Evolutionary conservation across 1,140 invertebrate genomes (phyloP).

Genomic region (Rhizoglyphus robini): DNA sequence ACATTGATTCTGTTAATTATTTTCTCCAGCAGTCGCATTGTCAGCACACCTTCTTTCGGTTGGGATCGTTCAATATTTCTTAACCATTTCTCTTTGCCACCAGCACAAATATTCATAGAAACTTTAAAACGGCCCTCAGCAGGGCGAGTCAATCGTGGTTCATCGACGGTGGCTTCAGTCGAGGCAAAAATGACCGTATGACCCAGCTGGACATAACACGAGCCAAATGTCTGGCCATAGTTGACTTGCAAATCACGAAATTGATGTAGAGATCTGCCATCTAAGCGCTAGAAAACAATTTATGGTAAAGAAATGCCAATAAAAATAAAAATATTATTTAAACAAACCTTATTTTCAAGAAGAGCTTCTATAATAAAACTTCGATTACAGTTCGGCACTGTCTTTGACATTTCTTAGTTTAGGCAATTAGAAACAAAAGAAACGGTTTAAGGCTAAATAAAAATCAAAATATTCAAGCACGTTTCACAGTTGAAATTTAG

Average conservation of each 20-base stretch:
- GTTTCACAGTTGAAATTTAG: too few species aligned
- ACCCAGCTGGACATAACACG: slow-evolving; percentile 25
- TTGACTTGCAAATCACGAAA: slow-evolving; percentile 23
- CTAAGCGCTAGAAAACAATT: slow-evolving; percentile 22
- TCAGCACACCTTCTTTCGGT: slow-evolving; percentile 51
- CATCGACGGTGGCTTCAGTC: slow-evolving; percentile 68
- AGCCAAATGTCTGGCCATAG: slow-evolving; percentile 26
- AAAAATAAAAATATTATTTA: neutral
- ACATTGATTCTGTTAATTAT: slow-evolving; percentile 68
- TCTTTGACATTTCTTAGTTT: slow-evolving; percentile 9
- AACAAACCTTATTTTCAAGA: neutral
- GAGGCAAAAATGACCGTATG: slow-evolving; percentile 54
- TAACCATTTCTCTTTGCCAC: slow-evolving; percentile 57
- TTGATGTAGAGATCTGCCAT: slow-evolving; percentile 22
- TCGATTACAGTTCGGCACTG: slow-evolving; percentile 10
- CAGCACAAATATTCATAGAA: slow-evolving; percentile 66
- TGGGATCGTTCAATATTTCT: slow-evolving; percentile 28
- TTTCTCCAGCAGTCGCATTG: slow-evolving; percentile 70
- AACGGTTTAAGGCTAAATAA: too few species aligned
- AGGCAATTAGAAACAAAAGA: too few species aligned
- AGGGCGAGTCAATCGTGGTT: slow-evolving; percentile 63
- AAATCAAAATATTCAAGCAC: too few species aligned
- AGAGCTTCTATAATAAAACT: slow-evolving; percentile 8
- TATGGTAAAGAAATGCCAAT: neutral
- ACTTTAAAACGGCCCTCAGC: slow-evolving; percentile 75